These are phyloP conservation scores for Hylaea fasciaria DNA, from an alignment of 2,888 invertebrate genomes.

Conservation along the genomic window DNA sequence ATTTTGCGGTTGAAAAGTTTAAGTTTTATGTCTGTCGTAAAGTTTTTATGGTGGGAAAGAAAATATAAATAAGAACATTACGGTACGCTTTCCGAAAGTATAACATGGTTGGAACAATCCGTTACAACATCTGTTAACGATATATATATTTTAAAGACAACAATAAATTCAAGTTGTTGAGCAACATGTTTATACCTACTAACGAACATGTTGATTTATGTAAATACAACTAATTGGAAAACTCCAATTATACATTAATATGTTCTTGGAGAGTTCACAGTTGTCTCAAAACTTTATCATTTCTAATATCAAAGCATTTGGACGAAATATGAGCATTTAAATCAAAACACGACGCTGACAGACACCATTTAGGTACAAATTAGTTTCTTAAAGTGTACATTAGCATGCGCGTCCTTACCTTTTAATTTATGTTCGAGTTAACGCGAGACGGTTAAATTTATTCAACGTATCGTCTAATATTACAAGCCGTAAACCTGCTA, in stretches of 20 bases:
- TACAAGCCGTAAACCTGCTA: slow-evolving; percentile 56
- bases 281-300: slow-evolving; percentile 16
- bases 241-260: slow-evolving; percentile 14
- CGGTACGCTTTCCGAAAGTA: slow-evolving; percentile 28
- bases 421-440: slow-evolving; percentile 55
- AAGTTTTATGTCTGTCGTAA: slow-evolving; percentile 38
- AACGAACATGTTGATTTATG: slow-evolving; percentile 11
- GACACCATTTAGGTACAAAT: slow-evolving; percentile 50
- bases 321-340: slow-evolving; percentile 35
- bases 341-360: slow-evolving; percentile 49
- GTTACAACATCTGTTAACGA: slow-evolving; percentile 23
- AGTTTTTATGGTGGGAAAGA: slow-evolving; percentile 32
- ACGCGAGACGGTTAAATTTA: slow-evolving; percentile 33
- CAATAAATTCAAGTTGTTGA: slow-evolving; percentile 6
- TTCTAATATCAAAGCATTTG: slow-evolving; percentile 15
- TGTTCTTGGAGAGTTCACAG: slow-evolving; percentile 7
- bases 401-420: slow-evolving; percentile 59
- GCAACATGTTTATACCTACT: slow-evolving; percentile 6
- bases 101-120: slow-evolving; percentile 30
- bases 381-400: slow-evolving; percentile 53
- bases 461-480: slow-evolving; percentile 56
- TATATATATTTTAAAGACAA: slow-evolving; percentile 14
- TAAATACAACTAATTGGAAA: slow-evolving; percentile 15
- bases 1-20: slow-evolving; percentile 40
- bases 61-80: slow-evolving; percentile 36